Percentiles rank a stretch among this genome's conserved stretches.
phyloP scores from a whole-genome alignment of 2,113 vertebrate genomes.

The Brienomyrus brachyistius region DNA sequence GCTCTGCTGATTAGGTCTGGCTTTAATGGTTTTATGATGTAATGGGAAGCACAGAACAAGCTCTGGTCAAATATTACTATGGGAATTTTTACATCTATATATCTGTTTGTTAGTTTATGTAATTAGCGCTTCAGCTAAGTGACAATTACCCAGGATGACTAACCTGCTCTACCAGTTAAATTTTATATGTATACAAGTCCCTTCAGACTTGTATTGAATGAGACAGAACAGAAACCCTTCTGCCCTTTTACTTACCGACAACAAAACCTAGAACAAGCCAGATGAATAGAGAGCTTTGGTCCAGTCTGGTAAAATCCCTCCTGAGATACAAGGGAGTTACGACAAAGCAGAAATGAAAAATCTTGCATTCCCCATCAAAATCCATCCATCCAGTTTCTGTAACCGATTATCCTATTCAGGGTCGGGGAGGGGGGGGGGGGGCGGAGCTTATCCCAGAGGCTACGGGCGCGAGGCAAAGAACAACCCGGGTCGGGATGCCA shows the following conservation, averaged over 20 bases:
- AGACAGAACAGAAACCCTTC: neutral
- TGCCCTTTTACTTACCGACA: neutral
- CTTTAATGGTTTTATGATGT: neutral
- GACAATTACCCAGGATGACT: neutral
- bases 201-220: neutral
- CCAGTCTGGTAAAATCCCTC: neutral
- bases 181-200: neutral
- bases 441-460: too few species aligned
- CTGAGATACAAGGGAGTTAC: neutral
- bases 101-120: neutral
- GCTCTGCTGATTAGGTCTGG: neutral
- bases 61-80: neutral
- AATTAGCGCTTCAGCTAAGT: neutral
- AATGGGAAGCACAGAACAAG: neutral
- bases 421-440: too few species aligned
- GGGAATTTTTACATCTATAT: neutral
- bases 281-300: neutral
- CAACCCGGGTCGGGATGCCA: neutral
- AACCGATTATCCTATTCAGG: neutral
- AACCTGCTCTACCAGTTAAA: neutral
- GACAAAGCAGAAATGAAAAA: neutral
- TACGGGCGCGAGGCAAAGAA: neutral
- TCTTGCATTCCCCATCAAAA: neutral
- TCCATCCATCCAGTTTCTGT: neutral
- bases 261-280: neutral